phyloP scores from a whole-genome alignment of 2,113 vertebrate species.

The Collichthys lucidus region DNA sequence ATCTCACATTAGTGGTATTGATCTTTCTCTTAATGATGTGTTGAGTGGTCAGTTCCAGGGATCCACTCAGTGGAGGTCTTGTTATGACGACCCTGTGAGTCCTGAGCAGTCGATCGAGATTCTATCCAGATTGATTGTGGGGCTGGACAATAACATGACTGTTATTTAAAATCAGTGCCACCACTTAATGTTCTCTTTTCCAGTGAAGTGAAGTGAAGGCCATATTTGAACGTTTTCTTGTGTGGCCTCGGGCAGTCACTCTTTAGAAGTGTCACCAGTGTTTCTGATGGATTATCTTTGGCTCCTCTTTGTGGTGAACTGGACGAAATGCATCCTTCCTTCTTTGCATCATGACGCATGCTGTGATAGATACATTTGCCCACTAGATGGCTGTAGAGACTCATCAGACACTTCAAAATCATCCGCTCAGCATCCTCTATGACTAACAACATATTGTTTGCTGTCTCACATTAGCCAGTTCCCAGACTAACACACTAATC shows the following conservation, averaged over 20 bases:
- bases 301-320: constrained; percentile 24
- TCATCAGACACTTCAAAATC: background rate
- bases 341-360: background rate
- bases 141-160: constrained; percentile 1
- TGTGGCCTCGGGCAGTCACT: constrained; percentile 5
- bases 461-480: constrained; percentile 13
- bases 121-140: constrained; percentile 6
- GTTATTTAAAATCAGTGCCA: background rate
- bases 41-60: constrained; percentile 36
- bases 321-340: background rate
- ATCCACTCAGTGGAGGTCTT: background rate
- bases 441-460: background rate
- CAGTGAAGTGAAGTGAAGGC: background rate
- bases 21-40: constrained; percentile 61
- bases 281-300: constrained; percentile 15
- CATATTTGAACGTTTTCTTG: background rate
- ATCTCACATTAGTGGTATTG: constrained; percentile 58
- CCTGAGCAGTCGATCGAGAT: background rate
- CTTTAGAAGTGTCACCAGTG: background rate
- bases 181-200: background rate
- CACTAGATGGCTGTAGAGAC: constrained; percentile 79
- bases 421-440: constrained; percentile 2
- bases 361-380: constrained; percentile 19
- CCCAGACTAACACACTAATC: constrained; percentile 27
- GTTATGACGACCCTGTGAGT: constrained; percentile 34